Evolutionary conservation across 1,140 invertebrate species (phyloP).

Genomic region (Pomacea maculata): DNA sequence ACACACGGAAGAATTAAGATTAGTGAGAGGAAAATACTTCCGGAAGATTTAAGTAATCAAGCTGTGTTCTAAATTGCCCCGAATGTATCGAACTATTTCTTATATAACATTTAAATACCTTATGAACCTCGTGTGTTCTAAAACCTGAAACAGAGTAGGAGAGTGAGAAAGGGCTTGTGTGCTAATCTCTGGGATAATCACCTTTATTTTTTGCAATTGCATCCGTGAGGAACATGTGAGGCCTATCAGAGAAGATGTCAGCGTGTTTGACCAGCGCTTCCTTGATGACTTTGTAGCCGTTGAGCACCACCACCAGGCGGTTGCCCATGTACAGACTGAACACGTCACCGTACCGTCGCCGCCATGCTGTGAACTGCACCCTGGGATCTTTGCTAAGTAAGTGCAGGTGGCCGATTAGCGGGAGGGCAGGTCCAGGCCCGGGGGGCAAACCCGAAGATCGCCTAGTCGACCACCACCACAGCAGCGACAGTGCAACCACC

Average conservation of each 20-base stretch:
- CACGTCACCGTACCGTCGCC: slow-evolving; percentile 38
- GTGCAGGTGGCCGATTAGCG: slow-evolving; percentile 36
- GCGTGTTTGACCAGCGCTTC: slow-evolving; percentile 41
- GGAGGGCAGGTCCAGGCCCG: slow-evolving; percentile 12
- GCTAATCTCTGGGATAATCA: too few relatives aligned
- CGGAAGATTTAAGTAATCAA: too few relatives aligned
- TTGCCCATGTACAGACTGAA: slow-evolving; percentile 37
- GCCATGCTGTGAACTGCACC: slow-evolving; percentile 13
- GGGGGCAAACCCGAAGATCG: slow-evolving; percentile 17
- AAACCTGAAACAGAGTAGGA: too few relatives aligned
- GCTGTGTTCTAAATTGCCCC: too few relatives aligned
- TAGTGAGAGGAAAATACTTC: too few relatives aligned
- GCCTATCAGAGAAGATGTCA: slow-evolving; percentile 35
- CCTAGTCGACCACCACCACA: not conserved
- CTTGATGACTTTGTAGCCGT: slow-evolving; percentile 36
- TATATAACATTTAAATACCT: too few relatives aligned
- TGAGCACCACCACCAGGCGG: slow-evolving; percentile 35
- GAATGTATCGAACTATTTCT: too few relatives aligned
- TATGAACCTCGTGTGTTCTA: too few relatives aligned
- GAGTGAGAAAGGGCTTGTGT: too few relatives aligned
- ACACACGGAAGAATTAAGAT: too few relatives aligned
- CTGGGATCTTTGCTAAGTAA: slow-evolving; percentile 26
- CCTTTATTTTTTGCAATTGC: too few relatives aligned
- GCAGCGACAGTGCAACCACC: not conserved
- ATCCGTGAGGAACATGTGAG: not conserved